Percentiles rank a stretch among this genome's conserved stretches.
phyloP scores from a whole-genome alignment of 2,797 vertebrate genomes.

The Phataginus tricuspis region DNA sequence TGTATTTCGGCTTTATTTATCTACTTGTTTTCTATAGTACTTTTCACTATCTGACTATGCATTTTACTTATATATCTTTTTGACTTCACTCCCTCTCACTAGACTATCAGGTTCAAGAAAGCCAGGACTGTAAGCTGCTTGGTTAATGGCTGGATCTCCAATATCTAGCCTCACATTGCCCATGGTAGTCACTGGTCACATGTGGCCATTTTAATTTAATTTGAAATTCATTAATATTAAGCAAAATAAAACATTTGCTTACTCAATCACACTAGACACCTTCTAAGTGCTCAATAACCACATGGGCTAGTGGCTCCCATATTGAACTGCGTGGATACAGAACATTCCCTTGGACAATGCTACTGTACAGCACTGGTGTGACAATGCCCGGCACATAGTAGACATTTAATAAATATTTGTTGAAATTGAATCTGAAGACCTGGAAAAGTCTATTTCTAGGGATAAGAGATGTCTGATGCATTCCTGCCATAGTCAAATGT shows the following conservation, averaged over 20 bases:
- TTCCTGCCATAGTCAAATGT: neutral
- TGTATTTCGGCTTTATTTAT: neutral
- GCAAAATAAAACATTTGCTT: slow-evolving; percentile 21
- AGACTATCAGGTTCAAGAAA: neutral
- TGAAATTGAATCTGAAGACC: slow-evolving; percentile 33
- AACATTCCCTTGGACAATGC: neutral
- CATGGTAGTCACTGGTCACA: neutral
- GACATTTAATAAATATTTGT: neutral
- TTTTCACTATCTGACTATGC: neutral
- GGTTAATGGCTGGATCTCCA: neutral
- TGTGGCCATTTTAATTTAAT: neutral
- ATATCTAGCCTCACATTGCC: neutral
- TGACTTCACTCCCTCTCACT: neutral
- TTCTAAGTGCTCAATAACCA: neutral
- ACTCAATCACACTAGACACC: neutral
- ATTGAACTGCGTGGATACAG: neutral
- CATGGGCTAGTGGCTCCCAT: neutral
- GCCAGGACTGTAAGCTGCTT: neutral
- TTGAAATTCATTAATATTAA: slow-evolving; percentile 39
- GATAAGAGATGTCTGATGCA: neutral
- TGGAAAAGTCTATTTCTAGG: neutral
- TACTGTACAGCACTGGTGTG: neutral
- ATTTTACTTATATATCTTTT: neutral
- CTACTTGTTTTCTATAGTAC: neutral
- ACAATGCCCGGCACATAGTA: neutral